phyloP scores from a whole-genome alignment of 2,888 invertebrate species.

The Andrena hattorfiana region DNA sequence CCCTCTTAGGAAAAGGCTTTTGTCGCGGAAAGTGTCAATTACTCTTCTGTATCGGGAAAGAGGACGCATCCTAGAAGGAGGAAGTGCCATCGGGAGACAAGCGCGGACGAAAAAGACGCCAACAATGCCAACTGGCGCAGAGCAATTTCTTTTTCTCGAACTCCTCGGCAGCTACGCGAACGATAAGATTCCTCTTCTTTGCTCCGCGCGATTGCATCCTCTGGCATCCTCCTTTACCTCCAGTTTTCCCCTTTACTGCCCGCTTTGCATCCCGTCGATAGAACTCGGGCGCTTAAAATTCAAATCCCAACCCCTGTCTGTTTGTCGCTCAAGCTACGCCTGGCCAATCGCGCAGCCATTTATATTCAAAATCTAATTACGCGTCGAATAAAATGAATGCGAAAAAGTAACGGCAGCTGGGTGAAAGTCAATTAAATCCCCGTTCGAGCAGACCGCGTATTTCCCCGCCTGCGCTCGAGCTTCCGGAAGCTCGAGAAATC shows the following conservation, averaged over 20 bases:
- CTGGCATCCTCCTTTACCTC: neutral
- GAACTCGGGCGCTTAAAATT: constrained; percentile 3
- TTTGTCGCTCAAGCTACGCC: neutral
- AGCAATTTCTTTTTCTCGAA: constrained; percentile 56
- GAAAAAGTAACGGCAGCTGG: constrained; percentile 5
- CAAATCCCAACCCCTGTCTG: neutral
- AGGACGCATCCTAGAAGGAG: constrained; percentile 21
- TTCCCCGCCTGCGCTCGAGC: constrained; percentile 26
- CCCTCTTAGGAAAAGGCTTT: constrained; percentile 15
- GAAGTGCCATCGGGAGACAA: constrained; percentile 26
- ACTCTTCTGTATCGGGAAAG: constrained; percentile 41
- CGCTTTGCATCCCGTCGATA: neutral
- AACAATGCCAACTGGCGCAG: constrained; percentile 44
- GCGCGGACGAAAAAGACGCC: constrained; percentile 30
- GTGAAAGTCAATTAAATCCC: constrained; percentile 53
- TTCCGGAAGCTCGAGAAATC: constrained; percentile 12
- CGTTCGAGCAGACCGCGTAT: neutral
- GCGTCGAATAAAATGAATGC: constrained; percentile 33
- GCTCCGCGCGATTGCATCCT: neutral
- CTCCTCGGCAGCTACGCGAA: constrained; percentile 2
- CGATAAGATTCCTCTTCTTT: constrained; percentile 38
- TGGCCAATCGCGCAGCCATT: neutral
- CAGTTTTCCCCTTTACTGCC: neutral
- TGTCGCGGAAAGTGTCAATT: constrained; percentile 52
- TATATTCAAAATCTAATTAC: constrained; percentile 43